Base-by-base conservation (phyloP, 2,888 invertebrate species). In the Pogonocherus hispidulus region DNA sequence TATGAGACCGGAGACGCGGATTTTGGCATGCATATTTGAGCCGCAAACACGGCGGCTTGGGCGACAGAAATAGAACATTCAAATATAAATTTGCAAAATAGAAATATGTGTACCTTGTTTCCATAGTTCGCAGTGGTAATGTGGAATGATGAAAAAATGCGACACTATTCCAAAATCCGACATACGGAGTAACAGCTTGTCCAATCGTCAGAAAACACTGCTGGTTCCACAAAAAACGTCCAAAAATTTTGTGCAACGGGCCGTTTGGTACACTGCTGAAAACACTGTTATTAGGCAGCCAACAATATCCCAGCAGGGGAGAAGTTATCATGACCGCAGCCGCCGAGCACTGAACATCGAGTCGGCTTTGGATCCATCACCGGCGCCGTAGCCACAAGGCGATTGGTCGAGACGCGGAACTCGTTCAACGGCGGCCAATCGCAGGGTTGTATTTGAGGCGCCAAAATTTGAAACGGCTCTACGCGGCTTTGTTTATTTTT, bases 261-360 rank as follows among this genome's bases (percentile, higher is more conserved):
- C 64, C 69, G 66, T 74, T 77, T 65, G 76, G 74, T 67, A 77
- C 56, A 67, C 62, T 62, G 49, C 56, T 69, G 56, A 70, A 51
- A 62, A 67, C 74, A 73, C 71, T 66, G 67, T 86, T 88, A 87
- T 85, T 84, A 79, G 84, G 82, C 82, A 84, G 81, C 84, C 84
- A 84, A 83, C 84, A 83, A 80, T 83, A 82, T 83, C 85, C 84
- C 84, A 84, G 83, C 81, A 83, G 82, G 84, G 87, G 86, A 85
- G 86, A 84, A 86, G 87, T 84, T 85, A 87, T 84, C 85, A 86
- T 85, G 86, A 85, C 86, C 86, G 86, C 83, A 85, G 84, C 82
- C 82, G 81, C 82, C 81, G 83, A 83, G 81, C 82, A 85, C 84
- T 84, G 85, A 84, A 80, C 82, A 84, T 84, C 84, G 86, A 83